Base-by-base conservation (phyloP, 1,140 invertebrate genomes). In the Drosophila sucinea region DNA sequence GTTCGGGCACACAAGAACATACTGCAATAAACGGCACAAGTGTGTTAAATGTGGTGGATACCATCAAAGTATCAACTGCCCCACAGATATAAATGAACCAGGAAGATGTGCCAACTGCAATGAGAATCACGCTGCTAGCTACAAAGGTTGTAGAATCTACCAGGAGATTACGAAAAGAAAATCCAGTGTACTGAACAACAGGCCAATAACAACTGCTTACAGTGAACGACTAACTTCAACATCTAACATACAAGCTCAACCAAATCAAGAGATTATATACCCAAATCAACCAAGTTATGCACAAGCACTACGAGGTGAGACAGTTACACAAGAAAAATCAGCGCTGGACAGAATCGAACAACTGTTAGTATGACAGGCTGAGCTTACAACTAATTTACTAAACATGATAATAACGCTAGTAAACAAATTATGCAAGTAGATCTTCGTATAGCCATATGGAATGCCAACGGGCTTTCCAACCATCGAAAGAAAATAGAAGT, bases 341-440 rank as follows among this genome's bases (percentile, higher is more conserved):
- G 38, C 38, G 8, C 1, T 40, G 8, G 38, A 40, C 44, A 47
- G n/a, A 7, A 47, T 47, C 4, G 44, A 47, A 25, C 44, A 47
- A 47, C n/a, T 47, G 7, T 27, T 51, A 25, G 23, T 27, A 6
- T 1, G 27, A 51, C 25, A 25, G 6, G 5, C 47, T 1, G 17
- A 25, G 5, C 44, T 25, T 27, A 51, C 47, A 25, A 40, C 38
- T 8, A 51, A 51, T 25, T 4, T 51, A 51, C 47, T 51, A 8
- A 51, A 23, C 17, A 40, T 40, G 38, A 40, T 40, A 40, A 40
- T 40, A 8, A 5, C 5, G 7, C 11, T 51, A 27, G 25, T 27
- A 6, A 51, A 51, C 17, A 51, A 51, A 51, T 23, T 51, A 51
- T 51, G 47, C 47, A 51, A 44, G 4, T 23, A 44, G 17, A 23